These are phyloP conservation scores for Perca schrenkii DNA, from an alignment of 2,113 vertebrate genomes.

Conservation along the genomic window DNA sequence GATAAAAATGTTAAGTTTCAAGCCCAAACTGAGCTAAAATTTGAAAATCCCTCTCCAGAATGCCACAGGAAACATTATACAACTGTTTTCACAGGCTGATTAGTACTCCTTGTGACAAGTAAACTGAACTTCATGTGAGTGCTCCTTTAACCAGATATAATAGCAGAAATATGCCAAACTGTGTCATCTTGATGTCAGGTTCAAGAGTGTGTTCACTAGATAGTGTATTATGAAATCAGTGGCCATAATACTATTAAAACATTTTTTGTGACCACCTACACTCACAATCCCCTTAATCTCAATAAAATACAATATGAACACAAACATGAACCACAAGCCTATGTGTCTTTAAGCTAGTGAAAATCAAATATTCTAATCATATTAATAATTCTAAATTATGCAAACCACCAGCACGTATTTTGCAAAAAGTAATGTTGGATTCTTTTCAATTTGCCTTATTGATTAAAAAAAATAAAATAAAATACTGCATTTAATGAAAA, in stretches of 20 bases:
- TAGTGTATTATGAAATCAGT: neutral
- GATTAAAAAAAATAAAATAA: neutral
- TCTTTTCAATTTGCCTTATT: neutral
- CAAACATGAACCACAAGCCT: neutral
- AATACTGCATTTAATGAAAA: neutral
- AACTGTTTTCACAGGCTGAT: neutral
- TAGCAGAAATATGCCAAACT: constrained; percentile 4
- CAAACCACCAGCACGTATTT: neutral
- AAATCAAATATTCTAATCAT: neutral
- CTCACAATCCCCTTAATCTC: neutral
- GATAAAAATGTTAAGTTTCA: neutral
- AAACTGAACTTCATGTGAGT: neutral
- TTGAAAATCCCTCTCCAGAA: neutral
- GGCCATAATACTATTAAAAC: neutral
- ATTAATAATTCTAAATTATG: neutral
- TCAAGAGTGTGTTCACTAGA: neutral
- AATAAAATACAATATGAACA: neutral
- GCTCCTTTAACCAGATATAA: neutral
- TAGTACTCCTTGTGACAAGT: neutral
- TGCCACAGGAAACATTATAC: neutral
- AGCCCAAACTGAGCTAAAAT: neutral
- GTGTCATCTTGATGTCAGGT: constrained; percentile 16
- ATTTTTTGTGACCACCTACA: neutral
- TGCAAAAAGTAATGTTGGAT: neutral
- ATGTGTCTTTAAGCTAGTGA: neutral